These are phyloP conservation scores for Hyperopisus bebe DNA, from an alignment of 2,113 vertebrate genomes.

Conservation along the genomic window DNA sequence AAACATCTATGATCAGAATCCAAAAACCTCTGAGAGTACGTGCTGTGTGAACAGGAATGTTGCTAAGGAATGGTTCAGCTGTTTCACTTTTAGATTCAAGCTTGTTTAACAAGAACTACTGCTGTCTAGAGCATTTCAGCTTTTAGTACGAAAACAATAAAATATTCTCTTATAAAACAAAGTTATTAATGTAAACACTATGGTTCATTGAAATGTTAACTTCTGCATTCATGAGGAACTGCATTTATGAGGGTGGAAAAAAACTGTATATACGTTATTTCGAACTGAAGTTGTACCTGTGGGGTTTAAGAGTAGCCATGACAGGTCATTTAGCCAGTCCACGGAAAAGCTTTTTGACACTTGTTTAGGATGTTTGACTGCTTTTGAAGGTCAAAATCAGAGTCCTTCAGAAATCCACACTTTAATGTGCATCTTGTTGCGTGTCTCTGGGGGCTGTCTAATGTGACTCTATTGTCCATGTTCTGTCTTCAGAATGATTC, in stretches of 20 bases:
- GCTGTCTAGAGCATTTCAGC: neutral
- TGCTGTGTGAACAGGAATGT: neutral
- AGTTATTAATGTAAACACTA: neutral
- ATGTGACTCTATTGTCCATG: neutral
- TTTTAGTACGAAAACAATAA: neutral
- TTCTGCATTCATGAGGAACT: neutral
- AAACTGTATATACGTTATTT: neutral
- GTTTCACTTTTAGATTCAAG: neutral
- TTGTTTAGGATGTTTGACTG: neutral
- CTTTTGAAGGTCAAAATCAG: neutral
- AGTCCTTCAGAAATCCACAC: neutral
- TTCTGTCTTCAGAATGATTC: neutral
- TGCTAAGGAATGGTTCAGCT: neutral
- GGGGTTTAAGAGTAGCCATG: neutral
- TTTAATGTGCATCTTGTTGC: neutral
- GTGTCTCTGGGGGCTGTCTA: neutral
- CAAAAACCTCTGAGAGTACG: neutral
- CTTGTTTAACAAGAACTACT: neutral
- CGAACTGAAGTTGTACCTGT: neutral
- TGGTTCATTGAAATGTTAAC: neutral
- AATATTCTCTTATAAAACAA: neutral
- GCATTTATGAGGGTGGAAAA: neutral
- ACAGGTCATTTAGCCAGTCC: neutral
- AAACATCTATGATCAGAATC: neutral
- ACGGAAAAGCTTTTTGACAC: neutral